Percentiles rank a stretch among this genome's conserved stretches.
Conservation (phyloP, 2,797 vertebrate genomes). For the Lacerta viridis region DNA sequence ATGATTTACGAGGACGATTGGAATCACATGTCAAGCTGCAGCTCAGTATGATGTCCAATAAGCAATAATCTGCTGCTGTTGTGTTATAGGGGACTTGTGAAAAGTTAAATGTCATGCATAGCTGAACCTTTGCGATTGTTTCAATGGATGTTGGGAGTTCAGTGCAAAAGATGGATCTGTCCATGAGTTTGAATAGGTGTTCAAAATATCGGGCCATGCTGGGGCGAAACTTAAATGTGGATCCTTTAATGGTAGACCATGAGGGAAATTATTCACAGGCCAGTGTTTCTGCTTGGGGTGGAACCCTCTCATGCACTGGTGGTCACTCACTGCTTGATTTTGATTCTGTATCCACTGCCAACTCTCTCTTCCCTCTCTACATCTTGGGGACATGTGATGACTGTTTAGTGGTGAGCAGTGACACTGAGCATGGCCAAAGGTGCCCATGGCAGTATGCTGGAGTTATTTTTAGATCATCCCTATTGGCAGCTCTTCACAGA, state of each 20-base stretch:
- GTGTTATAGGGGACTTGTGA: not conserved
- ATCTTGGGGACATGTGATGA: not conserved
- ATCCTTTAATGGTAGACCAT: not conserved
- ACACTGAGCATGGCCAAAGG: not conserved
- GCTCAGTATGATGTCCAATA: constrained; percentile 46
- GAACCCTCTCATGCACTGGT: not conserved
- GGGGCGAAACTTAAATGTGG: constrained; percentile 35
- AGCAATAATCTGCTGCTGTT: constrained; percentile 43
- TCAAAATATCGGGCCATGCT: not conserved
- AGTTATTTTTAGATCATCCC: not conserved
- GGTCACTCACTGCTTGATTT: not conserved
- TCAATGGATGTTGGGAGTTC: not conserved
- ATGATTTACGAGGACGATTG: not conserved
- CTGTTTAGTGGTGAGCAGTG: not conserved
- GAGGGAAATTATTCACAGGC: not conserved
- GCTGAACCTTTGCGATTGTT: not conserved
- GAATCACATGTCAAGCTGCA: constrained; percentile 44
- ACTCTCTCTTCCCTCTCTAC: not conserved
- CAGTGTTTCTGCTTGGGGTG: not conserved
- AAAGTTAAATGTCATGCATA: not conserved
- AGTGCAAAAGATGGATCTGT: not conserved
- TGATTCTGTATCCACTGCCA: not conserved
- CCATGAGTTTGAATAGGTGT: not conserved
- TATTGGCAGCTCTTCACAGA: not conserved
- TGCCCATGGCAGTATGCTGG: not conserved